Percentiles rank a stretch among this genome's conserved stretches.
phyloP scores from a whole-genome alignment of 2,113 vertebrate genomes.

The Narcine bancroftii region DNA sequence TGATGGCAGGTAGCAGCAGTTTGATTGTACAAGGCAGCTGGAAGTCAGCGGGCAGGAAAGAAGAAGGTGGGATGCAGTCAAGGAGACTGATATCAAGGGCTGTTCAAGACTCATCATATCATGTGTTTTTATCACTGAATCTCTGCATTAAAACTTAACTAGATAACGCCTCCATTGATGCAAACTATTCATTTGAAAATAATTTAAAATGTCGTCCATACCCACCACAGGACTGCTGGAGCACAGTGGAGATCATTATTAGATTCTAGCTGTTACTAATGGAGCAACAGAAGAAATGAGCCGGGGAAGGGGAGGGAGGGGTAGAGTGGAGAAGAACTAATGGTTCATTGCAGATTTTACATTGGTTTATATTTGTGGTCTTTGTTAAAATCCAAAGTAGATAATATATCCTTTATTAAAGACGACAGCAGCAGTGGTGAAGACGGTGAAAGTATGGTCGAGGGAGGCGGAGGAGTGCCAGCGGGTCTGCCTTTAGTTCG shows the following conservation, averaged over 20 bases:
- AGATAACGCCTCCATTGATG: neutral
- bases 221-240: neutral
- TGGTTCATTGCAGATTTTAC: neutral
- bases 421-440: too few species aligned
- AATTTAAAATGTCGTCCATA: neutral
- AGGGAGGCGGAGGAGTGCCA: too few species aligned
- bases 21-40: neutral
- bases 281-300: neutral
- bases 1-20: conserved; percentile 46
- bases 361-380: too few species aligned
- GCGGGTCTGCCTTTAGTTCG: too few species aligned
- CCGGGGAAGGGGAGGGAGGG: too few species aligned
- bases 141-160: neutral
- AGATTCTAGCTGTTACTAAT: too few species aligned
- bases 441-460: too few species aligned
- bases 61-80: neutral
- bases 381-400: neutral
- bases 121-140: neutral
- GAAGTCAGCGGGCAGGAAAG: conserved; percentile 22
- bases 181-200: neutral
- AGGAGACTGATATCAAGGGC: conserved; percentile 40
- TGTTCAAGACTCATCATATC: conserved; percentile 45
- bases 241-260: neutral
- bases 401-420: neutral
- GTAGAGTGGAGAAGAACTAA: neutral